A percentile compares a stretch with the other conserved stretches of the same genome.
phyloP scores from a whole-genome alignment of 2,113 vertebrate species.

The Lipophrys pholis region DNA sequence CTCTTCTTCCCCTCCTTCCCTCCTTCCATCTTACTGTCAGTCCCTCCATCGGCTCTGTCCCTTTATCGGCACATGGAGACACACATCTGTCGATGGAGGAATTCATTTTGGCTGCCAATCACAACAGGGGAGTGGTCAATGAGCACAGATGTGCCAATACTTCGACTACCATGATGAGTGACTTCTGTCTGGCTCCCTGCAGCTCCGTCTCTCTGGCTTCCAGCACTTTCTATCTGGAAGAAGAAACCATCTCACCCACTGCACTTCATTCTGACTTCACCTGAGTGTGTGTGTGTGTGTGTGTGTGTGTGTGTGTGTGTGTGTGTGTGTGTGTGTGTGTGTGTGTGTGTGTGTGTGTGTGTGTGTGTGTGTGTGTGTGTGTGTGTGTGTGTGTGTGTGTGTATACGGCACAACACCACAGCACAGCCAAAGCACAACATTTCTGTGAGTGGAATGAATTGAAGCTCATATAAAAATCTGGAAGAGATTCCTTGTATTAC shows the following conservation, averaged over 20 bases:
- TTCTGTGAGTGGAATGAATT: too few species aligned
- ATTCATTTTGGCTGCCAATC: constrained; percentile 82
- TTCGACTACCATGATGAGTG: constrained; percentile 72
- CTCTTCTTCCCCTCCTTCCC: constrained; percentile 48
- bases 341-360: background rate
- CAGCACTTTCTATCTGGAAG: constrained; percentile 27
- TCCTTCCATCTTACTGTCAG: constrained; percentile 79
- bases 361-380: too few species aligned
- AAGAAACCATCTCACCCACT: background rate
- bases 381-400: too few species aligned
- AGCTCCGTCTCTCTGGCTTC: constrained; percentile 31
- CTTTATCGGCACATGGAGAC: constrained; percentile 70
- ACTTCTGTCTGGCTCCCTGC: constrained; percentile 63
- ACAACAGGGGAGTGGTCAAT: constrained; percentile 73
- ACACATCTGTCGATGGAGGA: constrained; percentile 77
- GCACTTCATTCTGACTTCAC: constrained; percentile 3
- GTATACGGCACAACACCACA: too few species aligned
- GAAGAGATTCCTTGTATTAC: too few species aligned
- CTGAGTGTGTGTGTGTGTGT: background rate
- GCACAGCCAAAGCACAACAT: too few species aligned
- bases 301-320: background rate
- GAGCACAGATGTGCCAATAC: constrained; percentile 76
- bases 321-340: constrained; percentile 4
- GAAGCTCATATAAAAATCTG: too few species aligned
- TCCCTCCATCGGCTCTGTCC: constrained; percentile 62